phyloP scores from a whole-genome alignment of 2,888 invertebrate species.

The Tetropium fuscum region DNA sequence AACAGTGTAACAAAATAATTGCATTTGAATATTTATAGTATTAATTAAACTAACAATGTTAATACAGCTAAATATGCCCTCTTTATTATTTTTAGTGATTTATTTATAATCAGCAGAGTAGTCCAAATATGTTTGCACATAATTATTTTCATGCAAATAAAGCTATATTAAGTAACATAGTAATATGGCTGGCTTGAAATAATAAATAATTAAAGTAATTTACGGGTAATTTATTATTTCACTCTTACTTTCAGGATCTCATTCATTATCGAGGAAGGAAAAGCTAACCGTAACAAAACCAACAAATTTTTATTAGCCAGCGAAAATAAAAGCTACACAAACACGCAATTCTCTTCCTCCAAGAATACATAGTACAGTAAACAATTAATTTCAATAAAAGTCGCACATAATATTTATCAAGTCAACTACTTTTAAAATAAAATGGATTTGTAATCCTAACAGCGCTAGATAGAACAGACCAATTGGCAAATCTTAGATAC shows the following conservation, averaged over 20 bases:
- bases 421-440: constrained; percentile 21
- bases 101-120: too few species aligned
- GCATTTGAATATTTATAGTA: too few species aligned
- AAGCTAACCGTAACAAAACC: constrained; percentile 25
- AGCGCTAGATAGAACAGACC: too few species aligned
- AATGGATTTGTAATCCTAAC: constrained; percentile 6
- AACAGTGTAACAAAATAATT: too few species aligned
- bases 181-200: background rate
- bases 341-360: constrained; percentile 47
- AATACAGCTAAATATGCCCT: too few species aligned
- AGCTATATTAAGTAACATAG: too few species aligned
- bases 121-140: too few species aligned
- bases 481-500: constrained; percentile 1
- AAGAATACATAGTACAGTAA: constrained; percentile 43
- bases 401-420: constrained; percentile 49
- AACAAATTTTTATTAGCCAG: constrained; percentile 39
- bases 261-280: constrained; percentile 28
- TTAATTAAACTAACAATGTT: too few species aligned
- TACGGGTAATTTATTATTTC: constrained; percentile 7
- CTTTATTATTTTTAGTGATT: too few species aligned
- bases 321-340: constrained; percentile 41
- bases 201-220: constrained; percentile 12
- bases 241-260: constrained; percentile 25
- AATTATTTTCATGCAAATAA: too few species aligned
- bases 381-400: constrained; percentile 56